Conservation (phyloP, 2,113 vertebrate genomes). For the Leuciscus idus region DNA sequence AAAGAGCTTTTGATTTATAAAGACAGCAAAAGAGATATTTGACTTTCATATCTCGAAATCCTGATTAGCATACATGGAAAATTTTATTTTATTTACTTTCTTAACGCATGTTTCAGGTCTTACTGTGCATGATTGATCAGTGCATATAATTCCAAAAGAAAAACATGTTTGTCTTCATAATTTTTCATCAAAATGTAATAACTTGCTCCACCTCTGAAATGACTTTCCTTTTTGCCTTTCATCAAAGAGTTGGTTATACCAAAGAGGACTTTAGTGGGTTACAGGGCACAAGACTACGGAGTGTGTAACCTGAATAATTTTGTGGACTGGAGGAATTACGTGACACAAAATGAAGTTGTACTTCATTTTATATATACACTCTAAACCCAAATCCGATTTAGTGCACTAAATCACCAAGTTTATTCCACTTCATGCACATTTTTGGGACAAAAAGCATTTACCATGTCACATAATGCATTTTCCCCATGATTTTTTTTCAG, state of each 20-base stretch:
- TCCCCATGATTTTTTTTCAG: background rate
- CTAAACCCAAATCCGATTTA: background rate
- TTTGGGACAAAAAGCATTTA: background rate
- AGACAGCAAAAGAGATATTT: background rate
- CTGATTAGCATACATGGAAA: background rate
- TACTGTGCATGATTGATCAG: background rate
- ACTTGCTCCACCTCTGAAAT: conserved; percentile 4
- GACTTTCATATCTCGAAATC: background rate
- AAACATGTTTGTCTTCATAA: background rate
- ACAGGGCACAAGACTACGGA: background rate
- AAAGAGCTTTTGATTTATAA: conserved; percentile 21
- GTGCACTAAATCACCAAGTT: background rate
- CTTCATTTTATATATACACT: background rate
- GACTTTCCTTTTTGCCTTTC: background rate
- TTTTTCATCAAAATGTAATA: background rate
- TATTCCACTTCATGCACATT: background rate
- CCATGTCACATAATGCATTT: background rate
- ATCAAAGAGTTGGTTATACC: background rate
- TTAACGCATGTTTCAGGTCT: background rate
- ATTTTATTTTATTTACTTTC: conserved; percentile 16
- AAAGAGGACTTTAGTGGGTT: background rate
- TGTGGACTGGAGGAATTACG: background rate
- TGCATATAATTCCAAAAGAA: background rate
- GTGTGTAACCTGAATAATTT: background rate
- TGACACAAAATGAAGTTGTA: background rate